These are phyloP conservation scores for Pristionchus exspectatus DNA, from an alignment of 2,888 invertebrate genomes.

Conservation along the genomic window DNA sequence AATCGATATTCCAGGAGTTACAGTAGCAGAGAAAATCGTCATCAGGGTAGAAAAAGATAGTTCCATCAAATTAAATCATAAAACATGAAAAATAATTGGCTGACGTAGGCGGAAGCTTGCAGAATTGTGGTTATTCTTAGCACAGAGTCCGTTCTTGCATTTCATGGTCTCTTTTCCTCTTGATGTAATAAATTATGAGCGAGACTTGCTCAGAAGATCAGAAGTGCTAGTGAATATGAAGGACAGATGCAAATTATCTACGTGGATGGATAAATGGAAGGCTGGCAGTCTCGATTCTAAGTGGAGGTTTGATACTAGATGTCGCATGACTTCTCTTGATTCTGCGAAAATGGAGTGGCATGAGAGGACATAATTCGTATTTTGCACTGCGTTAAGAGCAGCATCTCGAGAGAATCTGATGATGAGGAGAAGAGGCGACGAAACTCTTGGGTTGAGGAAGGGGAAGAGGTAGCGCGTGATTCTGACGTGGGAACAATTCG, in stretches of 20 bases:
- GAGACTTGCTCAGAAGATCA: slow-evolving; percentile 43
- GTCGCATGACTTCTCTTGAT: neutral
- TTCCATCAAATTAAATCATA: neutral
- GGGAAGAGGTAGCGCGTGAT: neutral
- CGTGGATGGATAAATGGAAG: neutral
- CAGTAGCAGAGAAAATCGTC: neutral
- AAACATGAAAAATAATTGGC: neutral
- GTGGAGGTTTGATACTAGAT: neutral
- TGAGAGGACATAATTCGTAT: neutral
- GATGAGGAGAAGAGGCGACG: neutral
- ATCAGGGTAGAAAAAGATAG: neutral
- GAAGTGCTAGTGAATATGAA: neutral
- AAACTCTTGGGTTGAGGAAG: neutral
- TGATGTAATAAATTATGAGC: slow-evolving; percentile 31
- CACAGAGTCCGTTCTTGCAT: neutral
- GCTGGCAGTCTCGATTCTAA: neutral
- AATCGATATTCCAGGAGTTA: neutral
- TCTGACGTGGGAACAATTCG: slow-evolving; percentile 32
- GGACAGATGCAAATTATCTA: neutral
- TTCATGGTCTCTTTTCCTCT: neutral
- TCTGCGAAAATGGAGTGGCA: neutral
- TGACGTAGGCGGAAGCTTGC: neutral
- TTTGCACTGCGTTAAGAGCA: neutral
- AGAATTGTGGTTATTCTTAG: neutral
- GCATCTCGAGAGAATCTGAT: neutral